A percentile compares a stretch with the other conserved stretches of the same genome.
Conservation (phyloP, 2,888 invertebrate genomes). For the Crossocerus cetratus region DNA sequence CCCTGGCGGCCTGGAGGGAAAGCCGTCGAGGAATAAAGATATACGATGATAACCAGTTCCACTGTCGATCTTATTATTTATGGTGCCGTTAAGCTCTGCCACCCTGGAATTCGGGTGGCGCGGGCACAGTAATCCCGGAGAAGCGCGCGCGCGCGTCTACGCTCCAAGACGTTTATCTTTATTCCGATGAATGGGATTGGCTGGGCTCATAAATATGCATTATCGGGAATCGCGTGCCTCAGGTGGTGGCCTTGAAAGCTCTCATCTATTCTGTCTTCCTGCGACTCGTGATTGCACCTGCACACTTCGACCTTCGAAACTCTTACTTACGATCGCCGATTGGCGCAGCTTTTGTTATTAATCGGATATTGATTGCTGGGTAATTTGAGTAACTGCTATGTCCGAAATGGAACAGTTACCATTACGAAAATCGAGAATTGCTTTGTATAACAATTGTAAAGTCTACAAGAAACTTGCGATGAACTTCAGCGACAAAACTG, state of each 20-base stretch:
- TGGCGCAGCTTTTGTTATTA: background rate
- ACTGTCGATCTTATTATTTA: constrained; percentile 64
- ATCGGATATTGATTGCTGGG: too few species aligned
- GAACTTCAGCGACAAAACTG: too few species aligned
- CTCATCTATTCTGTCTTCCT: constrained; percentile 39
- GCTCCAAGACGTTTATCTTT: constrained; percentile 44
- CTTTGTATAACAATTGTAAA: too few species aligned
- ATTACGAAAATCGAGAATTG: too few species aligned
- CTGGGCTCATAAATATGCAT: constrained; percentile 56
- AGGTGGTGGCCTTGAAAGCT: constrained; percentile 33
- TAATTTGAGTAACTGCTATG: too few species aligned
- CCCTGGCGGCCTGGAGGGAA: background rate
- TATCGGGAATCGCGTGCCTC: constrained; percentile 49
- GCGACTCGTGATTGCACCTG: constrained; percentile 1
- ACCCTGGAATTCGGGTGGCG: constrained; percentile 35
- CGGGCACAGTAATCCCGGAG: constrained; percentile 44
- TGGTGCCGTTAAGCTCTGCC: constrained; percentile 55
- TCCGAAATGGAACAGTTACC: too few species aligned
- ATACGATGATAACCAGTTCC: constrained; percentile 54
- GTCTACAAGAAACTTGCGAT: too few species aligned
- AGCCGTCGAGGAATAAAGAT: constrained; percentile 24
- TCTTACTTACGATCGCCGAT: background rate
- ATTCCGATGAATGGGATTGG: constrained; percentile 13
- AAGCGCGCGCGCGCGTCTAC: background rate
- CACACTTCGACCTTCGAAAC: background rate